Conservation (phyloP, 1,140 invertebrate species). For the Dermatophagoides farinae region DNA sequence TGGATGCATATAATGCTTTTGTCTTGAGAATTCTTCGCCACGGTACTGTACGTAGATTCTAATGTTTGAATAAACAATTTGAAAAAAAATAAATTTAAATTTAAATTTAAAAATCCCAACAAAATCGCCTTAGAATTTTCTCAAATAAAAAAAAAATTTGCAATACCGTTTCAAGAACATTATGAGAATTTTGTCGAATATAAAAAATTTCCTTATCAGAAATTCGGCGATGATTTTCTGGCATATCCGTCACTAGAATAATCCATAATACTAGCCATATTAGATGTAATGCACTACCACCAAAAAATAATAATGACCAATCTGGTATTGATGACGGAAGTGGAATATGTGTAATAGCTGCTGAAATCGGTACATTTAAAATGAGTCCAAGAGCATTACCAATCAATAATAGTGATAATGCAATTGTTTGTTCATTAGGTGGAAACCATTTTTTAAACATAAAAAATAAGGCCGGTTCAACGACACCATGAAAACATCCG, state of each 20-base stretch:
- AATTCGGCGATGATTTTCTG: conserved; percentile 64
- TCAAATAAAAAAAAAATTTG: neutral
- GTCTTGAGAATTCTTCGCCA: neutral
- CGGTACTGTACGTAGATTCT: neutral
- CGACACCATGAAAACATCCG: conserved; percentile 4
- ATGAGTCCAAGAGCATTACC: conserved; percentile 20
- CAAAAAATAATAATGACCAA: conserved; percentile 50
- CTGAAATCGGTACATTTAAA: conserved; percentile 21
- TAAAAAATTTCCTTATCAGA: conserved; percentile 53
- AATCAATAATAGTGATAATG: neutral
- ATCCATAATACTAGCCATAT: conserved; percentile 59
- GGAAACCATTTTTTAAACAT: conserved; percentile 12
- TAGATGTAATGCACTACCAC: conserved; percentile 30
- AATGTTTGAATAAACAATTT: too few relatives aligned
- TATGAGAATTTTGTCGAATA: conserved; percentile 36
- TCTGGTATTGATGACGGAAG: conserved; percentile 25
- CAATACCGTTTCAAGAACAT: neutral
- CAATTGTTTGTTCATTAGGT: neutral
- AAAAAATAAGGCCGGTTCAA: conserved; percentile 5
- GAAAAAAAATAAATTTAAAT: neutral
- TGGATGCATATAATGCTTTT: conserved; percentile 3
- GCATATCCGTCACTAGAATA: conserved; percentile 58
- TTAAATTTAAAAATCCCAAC: too few relatives aligned
- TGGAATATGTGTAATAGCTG: conserved; percentile 22
- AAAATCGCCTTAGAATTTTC: neutral